Conservation (phyloP, 2,113 vertebrate species). For the Cathartes aura region DNA sequence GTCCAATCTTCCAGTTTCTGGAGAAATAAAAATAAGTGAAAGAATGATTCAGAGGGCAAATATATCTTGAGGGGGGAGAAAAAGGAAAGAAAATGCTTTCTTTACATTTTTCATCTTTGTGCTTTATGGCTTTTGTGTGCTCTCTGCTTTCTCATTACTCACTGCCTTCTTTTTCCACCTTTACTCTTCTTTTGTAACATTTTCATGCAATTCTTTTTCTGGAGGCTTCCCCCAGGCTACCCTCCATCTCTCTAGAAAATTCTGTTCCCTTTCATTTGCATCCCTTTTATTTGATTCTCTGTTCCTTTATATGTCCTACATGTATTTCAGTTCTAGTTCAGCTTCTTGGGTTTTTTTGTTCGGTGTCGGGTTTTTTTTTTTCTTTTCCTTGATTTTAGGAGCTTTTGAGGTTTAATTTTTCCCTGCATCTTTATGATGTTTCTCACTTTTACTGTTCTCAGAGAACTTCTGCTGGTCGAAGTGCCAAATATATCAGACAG, state of each 20-base stretch:
- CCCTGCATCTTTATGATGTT: not conserved
- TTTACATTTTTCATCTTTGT: not conserved
- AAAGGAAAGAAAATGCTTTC: not conserved
- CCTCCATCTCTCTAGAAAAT: not conserved
- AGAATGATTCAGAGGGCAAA: not conserved
- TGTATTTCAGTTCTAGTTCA: not conserved
- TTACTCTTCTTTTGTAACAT: not conserved
- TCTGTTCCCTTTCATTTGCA: not conserved
- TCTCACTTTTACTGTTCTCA: not conserved
- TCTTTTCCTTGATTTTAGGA: not conserved
- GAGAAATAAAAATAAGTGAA: not conserved
- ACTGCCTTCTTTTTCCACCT: not conserved
- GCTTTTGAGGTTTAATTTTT: not conserved
- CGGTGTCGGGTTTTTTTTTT: not conserved
- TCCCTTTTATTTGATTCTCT: not conserved
- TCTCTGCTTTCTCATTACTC: not conserved
- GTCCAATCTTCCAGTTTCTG: not conserved
- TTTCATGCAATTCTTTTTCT: not conserved
- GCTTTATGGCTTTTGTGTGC: not conserved
- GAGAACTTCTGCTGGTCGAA: not conserved
- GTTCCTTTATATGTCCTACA: not conserved
- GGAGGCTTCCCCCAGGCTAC: not conserved
- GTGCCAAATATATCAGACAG: not conserved
- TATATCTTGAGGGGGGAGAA: not conserved
- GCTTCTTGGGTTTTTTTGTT: not conserved